Percentiles rank a stretch among this genome's conserved stretches.
Conservation (phyloP, 1,140 invertebrate species). For the Hyles vespertilio region DNA sequence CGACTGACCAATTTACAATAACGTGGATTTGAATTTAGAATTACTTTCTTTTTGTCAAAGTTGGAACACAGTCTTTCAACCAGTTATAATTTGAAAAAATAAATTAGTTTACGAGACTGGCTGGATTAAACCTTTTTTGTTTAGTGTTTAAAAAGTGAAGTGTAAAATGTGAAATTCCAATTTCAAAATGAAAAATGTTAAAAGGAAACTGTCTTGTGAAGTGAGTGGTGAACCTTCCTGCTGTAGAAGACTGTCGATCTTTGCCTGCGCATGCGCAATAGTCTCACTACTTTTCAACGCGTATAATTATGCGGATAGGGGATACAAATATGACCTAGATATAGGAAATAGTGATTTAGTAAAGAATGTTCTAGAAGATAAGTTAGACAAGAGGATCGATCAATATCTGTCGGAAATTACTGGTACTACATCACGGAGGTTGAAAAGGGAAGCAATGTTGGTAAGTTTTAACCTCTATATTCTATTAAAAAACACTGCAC, state of each 20-base stretch:
- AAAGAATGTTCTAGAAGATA: conserved; percentile 36
- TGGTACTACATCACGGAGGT: conserved; percentile 30
- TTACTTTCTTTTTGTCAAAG: background rate
- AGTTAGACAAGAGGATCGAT: conserved; percentile 47
- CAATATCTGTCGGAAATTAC: conserved; percentile 38
- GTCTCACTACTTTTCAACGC: conserved; percentile 54
- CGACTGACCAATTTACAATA: background rate
- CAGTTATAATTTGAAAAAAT: background rate
- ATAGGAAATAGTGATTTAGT: conserved; percentile 28
- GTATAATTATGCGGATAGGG: conserved; percentile 38
- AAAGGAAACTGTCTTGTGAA: conserved; percentile 32
- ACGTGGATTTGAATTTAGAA: background rate
- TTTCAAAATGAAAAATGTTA: conserved; percentile 29
- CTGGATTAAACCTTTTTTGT: background rate
- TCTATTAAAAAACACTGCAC: background rate
- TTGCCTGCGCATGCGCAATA: conserved; percentile 54
- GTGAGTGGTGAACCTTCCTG: conserved; percentile 16
- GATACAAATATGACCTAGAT: conserved; percentile 26
- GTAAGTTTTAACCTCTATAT: conserved; percentile 31
- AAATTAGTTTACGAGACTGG: background rate
- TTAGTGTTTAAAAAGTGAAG: conserved; percentile 7
- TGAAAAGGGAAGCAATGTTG: conserved; percentile 60
- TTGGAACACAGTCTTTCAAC: background rate
- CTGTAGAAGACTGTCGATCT: conserved; percentile 48
- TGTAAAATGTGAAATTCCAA: conserved; percentile 20